These are phyloP conservation scores for Maccullochella peelii DNA, from an alignment of 2,113 vertebrate genomes.

Conservation along the genomic window DNA sequence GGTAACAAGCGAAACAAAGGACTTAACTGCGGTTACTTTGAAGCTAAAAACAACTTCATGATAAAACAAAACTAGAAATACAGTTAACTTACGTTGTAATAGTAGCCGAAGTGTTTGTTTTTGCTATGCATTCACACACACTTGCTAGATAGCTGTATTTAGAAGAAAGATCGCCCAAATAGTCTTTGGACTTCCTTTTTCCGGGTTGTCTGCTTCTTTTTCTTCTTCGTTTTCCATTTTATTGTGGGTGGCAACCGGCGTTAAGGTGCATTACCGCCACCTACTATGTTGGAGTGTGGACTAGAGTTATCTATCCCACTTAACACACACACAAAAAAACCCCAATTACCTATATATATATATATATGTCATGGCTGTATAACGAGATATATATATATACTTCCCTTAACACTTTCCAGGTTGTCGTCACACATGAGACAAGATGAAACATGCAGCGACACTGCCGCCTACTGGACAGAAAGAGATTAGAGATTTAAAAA, in stretches of 20 bases:
- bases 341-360: too few relatives aligned
- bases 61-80: not conserved
- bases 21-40: not conserved
- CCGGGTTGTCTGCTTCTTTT: too few relatives aligned
- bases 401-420: too few relatives aligned
- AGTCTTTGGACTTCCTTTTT: slow-evolving; percentile 43
- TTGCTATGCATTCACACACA: not conserved
- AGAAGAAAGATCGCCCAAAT: not conserved
- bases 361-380: too few relatives aligned
- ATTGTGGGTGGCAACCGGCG: too few relatives aligned
- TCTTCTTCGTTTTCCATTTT: too few relatives aligned
- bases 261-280: too few relatives aligned
- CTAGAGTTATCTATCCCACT: too few relatives aligned
- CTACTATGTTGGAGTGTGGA: too few relatives aligned
- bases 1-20: not conserved
- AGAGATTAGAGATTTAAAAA: not conserved
- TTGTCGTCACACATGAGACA: slow-evolving; percentile 7
- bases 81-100: not conserved
- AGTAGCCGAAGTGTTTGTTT: not conserved
- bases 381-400: too few relatives aligned
- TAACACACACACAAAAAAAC: too few relatives aligned
- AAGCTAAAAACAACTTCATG: not conserved
- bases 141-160: not conserved
- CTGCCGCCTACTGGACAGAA: slow-evolving; percentile 55
- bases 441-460: not conserved